These are phyloP conservation scores for Megastigmus dorsalis DNA, from an alignment of 2,888 invertebrate genomes.

Conservation along the genomic window DNA sequence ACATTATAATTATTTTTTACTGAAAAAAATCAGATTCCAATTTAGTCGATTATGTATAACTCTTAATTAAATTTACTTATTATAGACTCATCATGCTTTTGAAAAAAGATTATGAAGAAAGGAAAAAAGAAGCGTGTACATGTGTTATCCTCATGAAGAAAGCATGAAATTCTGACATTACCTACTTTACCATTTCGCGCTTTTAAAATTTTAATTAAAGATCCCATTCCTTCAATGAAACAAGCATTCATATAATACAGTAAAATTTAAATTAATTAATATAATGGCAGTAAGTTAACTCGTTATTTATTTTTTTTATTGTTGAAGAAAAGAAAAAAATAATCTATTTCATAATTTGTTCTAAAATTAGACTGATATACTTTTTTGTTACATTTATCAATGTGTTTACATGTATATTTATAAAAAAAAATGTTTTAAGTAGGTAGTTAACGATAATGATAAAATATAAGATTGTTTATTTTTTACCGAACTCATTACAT, in stretches of 20 bases:
- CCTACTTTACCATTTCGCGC: not conserved
- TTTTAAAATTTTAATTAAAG: not conserved
- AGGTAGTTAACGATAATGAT: constrained; percentile 33
- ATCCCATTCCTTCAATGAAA: not conserved
- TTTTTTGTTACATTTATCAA: constrained; percentile 41
- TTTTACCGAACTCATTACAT: constrained; percentile 8
- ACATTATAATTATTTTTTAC: too few species aligned
- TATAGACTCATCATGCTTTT: too few species aligned
- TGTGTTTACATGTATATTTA: constrained; percentile 30
- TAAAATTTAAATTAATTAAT: too few species aligned
- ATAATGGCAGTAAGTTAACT: too few species aligned
- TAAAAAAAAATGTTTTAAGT: constrained; percentile 5
- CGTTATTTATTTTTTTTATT: not conserved
- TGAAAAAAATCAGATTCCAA: too few species aligned
- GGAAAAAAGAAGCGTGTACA: not conserved
- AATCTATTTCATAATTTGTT: constrained; percentile 7
- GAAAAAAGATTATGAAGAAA: not conserved
- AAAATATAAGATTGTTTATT: constrained; percentile 17
- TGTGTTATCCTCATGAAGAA: not conserved
- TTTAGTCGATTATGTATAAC: too few species aligned
- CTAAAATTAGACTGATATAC: not conserved
- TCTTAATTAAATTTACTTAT: too few species aligned
- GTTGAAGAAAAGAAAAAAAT: too few species aligned
- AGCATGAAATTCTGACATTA: not conserved
- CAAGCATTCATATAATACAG: too few species aligned